Conservation (phyloP, 2,797 vertebrate genomes). For the Chanos chanos region DNA sequence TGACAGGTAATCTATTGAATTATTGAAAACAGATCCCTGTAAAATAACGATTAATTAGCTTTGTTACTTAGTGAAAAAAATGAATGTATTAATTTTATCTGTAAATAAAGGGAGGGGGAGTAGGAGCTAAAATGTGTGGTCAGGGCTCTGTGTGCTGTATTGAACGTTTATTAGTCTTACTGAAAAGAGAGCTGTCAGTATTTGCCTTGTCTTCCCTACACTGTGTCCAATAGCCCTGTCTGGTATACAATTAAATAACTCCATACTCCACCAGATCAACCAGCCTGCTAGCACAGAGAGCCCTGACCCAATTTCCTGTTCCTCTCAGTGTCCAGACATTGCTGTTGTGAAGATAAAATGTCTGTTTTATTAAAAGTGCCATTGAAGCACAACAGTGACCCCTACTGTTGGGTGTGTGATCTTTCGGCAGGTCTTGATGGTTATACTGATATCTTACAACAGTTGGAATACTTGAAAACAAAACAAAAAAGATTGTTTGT, state of each 20-base stretch:
- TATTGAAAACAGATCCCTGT: constrained; percentile 57
- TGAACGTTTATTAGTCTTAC: constrained; percentile 25
- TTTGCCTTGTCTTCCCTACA: constrained; percentile 55
- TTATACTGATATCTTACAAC: too few relatives aligned
- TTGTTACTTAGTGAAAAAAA: constrained; percentile 81
- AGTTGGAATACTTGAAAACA: too few relatives aligned
- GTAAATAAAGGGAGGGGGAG: constrained; percentile 74
- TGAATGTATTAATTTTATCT: constrained; percentile 80
- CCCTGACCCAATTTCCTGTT: constrained; percentile 62
- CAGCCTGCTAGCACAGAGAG: constrained; percentile 74
- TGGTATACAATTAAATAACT: constrained; percentile 66
- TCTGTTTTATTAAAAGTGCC: constrained; percentile 87
- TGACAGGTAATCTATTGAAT: constrained; percentile 69
- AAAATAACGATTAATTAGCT: constrained; percentile 72
- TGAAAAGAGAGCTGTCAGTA: constrained; percentile 51
- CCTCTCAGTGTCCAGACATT: constrained; percentile 79
- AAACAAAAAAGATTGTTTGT: too few relatives aligned
- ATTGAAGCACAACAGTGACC: constrained; percentile 79
- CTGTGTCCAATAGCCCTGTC: constrained; percentile 58
- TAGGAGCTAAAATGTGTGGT: constrained; percentile 51
- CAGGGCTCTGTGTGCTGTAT: constrained; percentile 68
- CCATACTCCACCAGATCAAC: constrained; percentile 68
- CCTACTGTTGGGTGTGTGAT: constrained; percentile 68
- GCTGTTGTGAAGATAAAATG: constrained; percentile 85
- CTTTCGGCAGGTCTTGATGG: constrained; percentile 33